Conservation (phyloP, 2,888 invertebrate genomes). For the Acrocera orbiculus region DNA sequence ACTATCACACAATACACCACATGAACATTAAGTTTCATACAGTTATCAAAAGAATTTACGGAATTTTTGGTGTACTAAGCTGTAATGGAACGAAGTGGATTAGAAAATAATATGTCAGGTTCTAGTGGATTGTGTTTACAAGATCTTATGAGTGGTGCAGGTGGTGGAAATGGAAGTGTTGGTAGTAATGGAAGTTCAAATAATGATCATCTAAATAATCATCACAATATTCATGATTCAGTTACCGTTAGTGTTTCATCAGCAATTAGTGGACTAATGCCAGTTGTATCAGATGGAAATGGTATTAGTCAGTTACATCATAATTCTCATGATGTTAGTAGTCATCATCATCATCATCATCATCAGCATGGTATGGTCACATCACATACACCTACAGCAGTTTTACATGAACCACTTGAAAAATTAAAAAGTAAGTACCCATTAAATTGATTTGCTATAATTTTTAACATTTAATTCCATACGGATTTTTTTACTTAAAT, state of each 20-base stretch:
- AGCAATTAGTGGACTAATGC: constrained; percentile 39
- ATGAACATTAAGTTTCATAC: too few relatives aligned
- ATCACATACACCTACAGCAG: constrained; percentile 34
- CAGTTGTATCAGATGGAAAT: constrained; percentile 22
- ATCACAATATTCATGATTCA: constrained; percentile 35
- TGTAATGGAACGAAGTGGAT: constrained; percentile 24
- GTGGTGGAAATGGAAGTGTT: constrained; percentile 29
- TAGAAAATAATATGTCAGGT: constrained; percentile 42
- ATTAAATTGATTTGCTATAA: too few relatives aligned
- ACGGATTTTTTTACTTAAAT: too few relatives aligned
- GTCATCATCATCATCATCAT: constrained; percentile 32
- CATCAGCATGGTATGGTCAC: constrained; percentile 39
- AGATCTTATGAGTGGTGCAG: constrained; percentile 40
- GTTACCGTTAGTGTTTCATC: constrained; percentile 37
- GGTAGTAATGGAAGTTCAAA: constrained; percentile 23
- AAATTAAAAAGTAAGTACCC: constrained; percentile 47
- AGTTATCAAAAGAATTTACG: too few relatives aligned
- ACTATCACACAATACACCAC: too few relatives aligned
- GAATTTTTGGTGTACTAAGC: too few relatives aligned
- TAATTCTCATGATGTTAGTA: constrained; percentile 31
- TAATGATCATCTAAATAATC: constrained; percentile 22
- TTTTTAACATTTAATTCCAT: too few relatives aligned
- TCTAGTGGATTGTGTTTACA: constrained; percentile 46
- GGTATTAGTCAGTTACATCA: constrained; percentile 30
- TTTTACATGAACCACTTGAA: constrained; percentile 46